These are phyloP conservation scores for Phoenicopterus ruber DNA, from an alignment of 2,113 vertebrate genomes.

Conservation along the genomic window DNA sequence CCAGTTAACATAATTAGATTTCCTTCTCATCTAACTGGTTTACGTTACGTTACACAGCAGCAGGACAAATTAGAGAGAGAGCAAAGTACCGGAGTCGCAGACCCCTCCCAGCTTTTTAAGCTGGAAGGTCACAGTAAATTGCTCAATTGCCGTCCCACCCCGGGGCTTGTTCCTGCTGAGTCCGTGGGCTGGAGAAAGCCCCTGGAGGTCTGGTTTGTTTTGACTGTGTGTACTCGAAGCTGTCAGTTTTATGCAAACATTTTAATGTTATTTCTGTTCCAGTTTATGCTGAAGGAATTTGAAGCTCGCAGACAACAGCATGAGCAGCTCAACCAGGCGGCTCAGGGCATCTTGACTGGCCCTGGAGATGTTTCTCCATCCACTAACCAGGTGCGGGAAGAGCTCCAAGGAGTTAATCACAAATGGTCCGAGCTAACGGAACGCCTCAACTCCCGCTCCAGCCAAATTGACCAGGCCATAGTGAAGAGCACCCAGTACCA, in stretches of 20 bases:
- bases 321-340: conserved; percentile 90
- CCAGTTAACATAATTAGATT: background rate
- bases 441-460: conserved; percentile 84
- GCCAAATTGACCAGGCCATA: conserved; percentile 89
- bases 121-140: background rate
- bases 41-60: background rate
- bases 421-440: conserved; percentile 88
- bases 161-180: conserved; percentile 11
- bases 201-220: conserved; percentile 64
- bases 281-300: conserved; percentile 99
- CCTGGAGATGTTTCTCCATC: conserved; percentile 78
- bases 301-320: conserved; percentile 91
- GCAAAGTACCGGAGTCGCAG: background rate
- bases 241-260: conserved; percentile 67
- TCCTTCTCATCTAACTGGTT: background rate
- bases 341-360: conserved; percentile 86
- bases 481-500: conserved; percentile 90
- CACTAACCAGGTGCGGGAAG: conserved; percentile 78
- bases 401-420: conserved; percentile 84
- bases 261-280: conserved; percentile 63
- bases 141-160: background rate
- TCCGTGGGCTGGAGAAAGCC: background rate
- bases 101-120: background rate
- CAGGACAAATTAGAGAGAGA: background rate
- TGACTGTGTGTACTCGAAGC: conserved; percentile 57